Base-by-base conservation (phyloP, 2,888 invertebrate species). In the Mechanitis messenoides region DNA sequence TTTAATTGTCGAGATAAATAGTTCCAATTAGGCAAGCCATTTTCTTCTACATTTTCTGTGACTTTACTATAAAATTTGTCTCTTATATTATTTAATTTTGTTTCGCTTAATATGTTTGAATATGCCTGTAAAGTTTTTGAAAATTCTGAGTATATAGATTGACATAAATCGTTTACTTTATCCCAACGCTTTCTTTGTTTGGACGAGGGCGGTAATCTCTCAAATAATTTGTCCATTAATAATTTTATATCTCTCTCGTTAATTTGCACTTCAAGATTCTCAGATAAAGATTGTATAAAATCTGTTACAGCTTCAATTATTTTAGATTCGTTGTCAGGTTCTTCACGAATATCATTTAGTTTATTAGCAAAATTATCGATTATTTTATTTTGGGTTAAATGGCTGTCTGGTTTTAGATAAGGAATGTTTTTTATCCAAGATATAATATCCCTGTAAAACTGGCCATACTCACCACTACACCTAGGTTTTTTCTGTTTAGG, bases 301-400 rank as follows among this genome's bases (percentile, higher is more conserved):
- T 53, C 45, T 46, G 55, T 47, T 28, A 65, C 53, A 56, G 46
- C 62, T 35, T 62, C 55, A 46, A 55, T 57, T 35, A 62, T 56
- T 31, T 47, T 33, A 11, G 6, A 3, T 60, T 59, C 45, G 4
- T 33, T 33, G 31, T 11, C 28, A 20, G 45, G 42, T 45, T 53
- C 38, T 46, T 62, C 33, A 33, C 20, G 28, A 46, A 55, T 62
- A 12, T 58, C 28, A 45, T 50, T 55, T 33, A 65, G 45, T 58
- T 45, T 56, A 33, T 9, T 59, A 5, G 60, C 9, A 33, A 65
- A 56, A 3, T 60, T 53, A 20, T 38, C 35, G 2, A 61, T 59
- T 35, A 33, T 12, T 45, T 57, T 55, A 35, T 55, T 38, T 42
- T 57, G 9, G 31, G 58, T 33, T 3, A 35, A 12, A 12, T 46